Percentiles rank a stretch among this genome's conserved stretches.
phyloP scores from a whole-genome alignment of 2,797 vertebrate genomes.

The Acanthiza pusilla region DNA sequence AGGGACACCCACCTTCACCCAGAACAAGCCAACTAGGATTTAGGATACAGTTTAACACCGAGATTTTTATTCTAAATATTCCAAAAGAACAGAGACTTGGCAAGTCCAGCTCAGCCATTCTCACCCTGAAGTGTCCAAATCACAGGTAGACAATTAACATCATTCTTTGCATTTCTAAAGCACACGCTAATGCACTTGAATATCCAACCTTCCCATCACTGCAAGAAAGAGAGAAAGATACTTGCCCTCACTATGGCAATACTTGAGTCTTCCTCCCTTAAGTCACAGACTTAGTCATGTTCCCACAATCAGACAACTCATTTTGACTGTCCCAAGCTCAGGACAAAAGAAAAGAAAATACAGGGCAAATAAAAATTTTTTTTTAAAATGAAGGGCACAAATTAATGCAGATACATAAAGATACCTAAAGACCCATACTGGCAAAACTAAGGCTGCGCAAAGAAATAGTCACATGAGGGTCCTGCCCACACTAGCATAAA shows the following conservation, averaged over 20 bases:
- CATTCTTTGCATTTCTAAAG: background rate
- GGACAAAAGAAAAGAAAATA: background rate
- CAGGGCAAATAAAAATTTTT: too few relatives aligned
- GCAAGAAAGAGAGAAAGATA: background rate
- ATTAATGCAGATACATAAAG: background rate
- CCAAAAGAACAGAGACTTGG: background rate
- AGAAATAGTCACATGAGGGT: background rate
- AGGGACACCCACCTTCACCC: background rate
- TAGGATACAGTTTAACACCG: background rate
- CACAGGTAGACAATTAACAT: background rate
- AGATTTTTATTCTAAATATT: background rate
- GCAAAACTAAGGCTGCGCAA: background rate
- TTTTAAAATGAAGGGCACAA: background rate
- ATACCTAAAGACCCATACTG: background rate
- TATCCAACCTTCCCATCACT: background rate
- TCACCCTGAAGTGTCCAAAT: background rate
- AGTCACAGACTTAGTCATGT: background rate
- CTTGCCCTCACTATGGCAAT: background rate
- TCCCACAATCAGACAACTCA: background rate
- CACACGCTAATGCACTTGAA: background rate
- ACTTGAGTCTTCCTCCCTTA: background rate
- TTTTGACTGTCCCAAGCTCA: background rate
- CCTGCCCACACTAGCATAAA: background rate
- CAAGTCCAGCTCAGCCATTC: background rate
- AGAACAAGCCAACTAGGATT: background rate